Evolutionary conservation across 2,888 invertebrate species (phyloP), one percentile per base, ranked within the genome.

Genomic region (Acutogordius australiensis): DNA sequence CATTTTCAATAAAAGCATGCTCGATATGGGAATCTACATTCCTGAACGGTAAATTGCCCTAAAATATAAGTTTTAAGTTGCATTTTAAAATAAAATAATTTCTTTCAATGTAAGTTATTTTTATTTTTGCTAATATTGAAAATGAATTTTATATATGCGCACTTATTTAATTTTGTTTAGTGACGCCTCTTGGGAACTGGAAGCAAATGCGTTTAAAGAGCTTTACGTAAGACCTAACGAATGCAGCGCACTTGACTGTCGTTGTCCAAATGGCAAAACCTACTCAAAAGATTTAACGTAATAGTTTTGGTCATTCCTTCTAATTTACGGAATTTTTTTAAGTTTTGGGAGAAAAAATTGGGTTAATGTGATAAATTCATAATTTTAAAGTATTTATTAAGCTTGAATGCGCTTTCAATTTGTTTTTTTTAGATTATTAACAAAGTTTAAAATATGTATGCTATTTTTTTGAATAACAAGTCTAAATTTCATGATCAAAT

Each of bases 141-240:
- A 61, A 45, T 59, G 30, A n/a, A 59, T 30, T 56, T n/a, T 23
- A 44, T 8, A 58, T 59, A 27, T 27, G 29, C 61, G 13, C 21
- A 29, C 30, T 21, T 61, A 45, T 59, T 60, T 57, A 21, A 30
- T 69, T 28, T 69, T 68, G 27, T 71, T 64, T 68, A 81, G 81
- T 65, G 84, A 84, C 68, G 84, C 84, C 0, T 77, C 81, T 0
- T 85, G 84, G 85, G 84, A 85, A 67, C 66, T 77, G 13, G 79
- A 77, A 63, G 80, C 81, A 1, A 77, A 81, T 66, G 83, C 84
- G 0, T 84, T 77, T 70, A 74, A 77, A 0, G 83, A 82, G 62
- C 75, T 83, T 45, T 72, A 79, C 23, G 77, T 79, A 62, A 70
- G 80, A 1, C 76, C 78, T 1, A 67, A 75, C 2, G 64, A 66